Evolutionary conservation across 1,140 invertebrate genomes (phyloP).

Genomic region (Heliconius hermathena): DNA sequence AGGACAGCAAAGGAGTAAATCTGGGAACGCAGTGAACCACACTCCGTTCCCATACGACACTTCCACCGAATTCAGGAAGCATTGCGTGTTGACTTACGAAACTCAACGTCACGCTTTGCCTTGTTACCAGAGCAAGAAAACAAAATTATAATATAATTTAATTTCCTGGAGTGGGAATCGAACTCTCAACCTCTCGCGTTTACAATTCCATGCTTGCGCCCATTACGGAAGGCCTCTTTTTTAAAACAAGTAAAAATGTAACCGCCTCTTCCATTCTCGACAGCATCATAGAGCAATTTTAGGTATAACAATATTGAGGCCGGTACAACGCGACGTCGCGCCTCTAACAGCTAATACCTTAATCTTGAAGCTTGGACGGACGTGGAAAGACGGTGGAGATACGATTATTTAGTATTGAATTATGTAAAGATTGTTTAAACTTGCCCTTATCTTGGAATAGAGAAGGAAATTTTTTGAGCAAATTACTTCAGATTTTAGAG

Average conservation of each 20-base stretch:
- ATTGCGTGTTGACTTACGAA: too few relatives aligned
- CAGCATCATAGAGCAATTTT: slow-evolving; percentile 37
- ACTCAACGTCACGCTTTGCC: too few relatives aligned
- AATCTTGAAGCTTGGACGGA: slow-evolving; percentile 66
- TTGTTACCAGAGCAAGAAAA: too few relatives aligned
- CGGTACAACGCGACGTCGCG: slow-evolving; percentile 44
- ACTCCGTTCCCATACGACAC: too few relatives aligned
- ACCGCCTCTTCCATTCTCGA: slow-evolving; percentile 17
- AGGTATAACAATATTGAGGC: slow-evolving; percentile 54
- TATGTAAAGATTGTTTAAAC: slow-evolving; percentile 2
- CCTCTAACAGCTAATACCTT: slow-evolving; percentile 69
- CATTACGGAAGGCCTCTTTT: too few relatives aligned
- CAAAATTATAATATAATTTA: too few relatives aligned
- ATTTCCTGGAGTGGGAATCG: too few relatives aligned
- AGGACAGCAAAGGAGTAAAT: too few relatives aligned
- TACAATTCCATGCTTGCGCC: too few relatives aligned
- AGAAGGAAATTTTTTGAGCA: neutral
- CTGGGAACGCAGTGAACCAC: too few relatives aligned
- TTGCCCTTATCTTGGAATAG: neutral
- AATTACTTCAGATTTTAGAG: neutral
- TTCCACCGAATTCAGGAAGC: too few relatives aligned
- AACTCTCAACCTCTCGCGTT: too few relatives aligned
- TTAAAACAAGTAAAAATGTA: neutral
- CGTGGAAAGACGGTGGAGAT: slow-evolving; percentile 49
- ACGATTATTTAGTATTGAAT: slow-evolving; percentile 18